Evolutionary conservation across 2,888 invertebrate genomes (phyloP).

Genomic region (Pecten maximus): DNA sequence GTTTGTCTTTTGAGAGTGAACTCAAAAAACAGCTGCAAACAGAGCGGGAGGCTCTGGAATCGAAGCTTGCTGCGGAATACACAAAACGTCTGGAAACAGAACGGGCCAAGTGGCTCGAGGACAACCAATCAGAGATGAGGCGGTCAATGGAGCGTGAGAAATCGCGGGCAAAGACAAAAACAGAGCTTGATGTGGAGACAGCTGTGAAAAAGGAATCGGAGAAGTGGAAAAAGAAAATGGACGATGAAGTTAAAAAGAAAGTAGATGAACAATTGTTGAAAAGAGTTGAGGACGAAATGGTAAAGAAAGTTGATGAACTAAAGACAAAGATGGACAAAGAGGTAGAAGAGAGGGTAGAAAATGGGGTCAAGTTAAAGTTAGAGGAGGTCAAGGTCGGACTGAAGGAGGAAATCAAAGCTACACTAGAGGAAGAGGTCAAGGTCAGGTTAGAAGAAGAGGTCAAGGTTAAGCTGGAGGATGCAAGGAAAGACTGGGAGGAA

Average conservation of each 20-base stretch:
- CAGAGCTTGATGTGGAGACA: conserved; percentile 53
- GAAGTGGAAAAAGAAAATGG: conserved; percentile 64
- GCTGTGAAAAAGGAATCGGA: conserved; percentile 59
- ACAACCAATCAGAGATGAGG: conserved; percentile 58
- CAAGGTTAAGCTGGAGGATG: conserved; percentile 55
- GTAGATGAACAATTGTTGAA: conserved; percentile 59
- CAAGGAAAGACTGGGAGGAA: conserved; percentile 51
- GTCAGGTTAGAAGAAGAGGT: conserved; percentile 56
- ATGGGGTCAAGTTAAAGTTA: conserved; percentile 40
- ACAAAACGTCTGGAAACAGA: conserved; percentile 57
- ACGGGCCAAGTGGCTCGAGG: conserved; percentile 54
- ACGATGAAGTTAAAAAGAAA: conserved; percentile 57
- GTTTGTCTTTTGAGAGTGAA: conserved; percentile 48
- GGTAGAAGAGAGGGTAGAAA: conserved; percentile 52
- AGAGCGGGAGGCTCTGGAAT: conserved; percentile 37
- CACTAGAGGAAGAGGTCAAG: conserved; percentile 56
- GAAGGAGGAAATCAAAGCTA: conserved; percentile 49
- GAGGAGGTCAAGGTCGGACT: conserved; percentile 47
- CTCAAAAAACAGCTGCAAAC: conserved; percentile 52
- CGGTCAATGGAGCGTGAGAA: conserved; percentile 57
- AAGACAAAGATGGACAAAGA: conserved; percentile 57
- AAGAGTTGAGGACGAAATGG: conserved; percentile 59
- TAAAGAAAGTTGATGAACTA: conserved; percentile 50
- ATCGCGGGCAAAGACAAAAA: conserved; percentile 45
- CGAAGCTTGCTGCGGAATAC: conserved; percentile 35